Conservation (phyloP, 2,113 vertebrate species). For the Toxotes chatareus region DNA sequence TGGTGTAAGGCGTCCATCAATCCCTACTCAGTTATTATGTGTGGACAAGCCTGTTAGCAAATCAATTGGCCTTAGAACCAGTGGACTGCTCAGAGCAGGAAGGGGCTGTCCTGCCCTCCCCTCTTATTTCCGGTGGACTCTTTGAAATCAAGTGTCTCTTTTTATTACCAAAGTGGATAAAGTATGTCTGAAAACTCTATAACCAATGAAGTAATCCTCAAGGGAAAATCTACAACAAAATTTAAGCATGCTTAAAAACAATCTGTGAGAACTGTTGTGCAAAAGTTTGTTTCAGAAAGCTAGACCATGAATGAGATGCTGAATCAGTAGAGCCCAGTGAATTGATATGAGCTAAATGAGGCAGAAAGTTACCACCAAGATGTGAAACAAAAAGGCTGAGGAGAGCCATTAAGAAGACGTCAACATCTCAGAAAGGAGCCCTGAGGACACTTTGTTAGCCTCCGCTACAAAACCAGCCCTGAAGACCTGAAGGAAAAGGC, state of each 20-base stretch:
- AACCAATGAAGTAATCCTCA: constrained; percentile 30
- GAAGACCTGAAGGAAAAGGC: constrained; percentile 54
- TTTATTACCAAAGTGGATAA: constrained; percentile 35
- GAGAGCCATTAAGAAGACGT: constrained; percentile 82
- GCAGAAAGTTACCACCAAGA: constrained; percentile 81
- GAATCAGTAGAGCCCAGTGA: constrained; percentile 68
- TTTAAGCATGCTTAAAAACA: constrained; percentile 44
- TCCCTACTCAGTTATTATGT: constrained; percentile 82
- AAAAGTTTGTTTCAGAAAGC: constrained; percentile 68
- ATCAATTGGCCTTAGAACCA: constrained; percentile 79
- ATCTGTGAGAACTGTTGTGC: constrained; percentile 49
- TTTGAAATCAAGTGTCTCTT: constrained; percentile 49
- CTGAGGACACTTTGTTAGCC: constrained; percentile 76
- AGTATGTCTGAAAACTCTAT: constrained; percentile 40
- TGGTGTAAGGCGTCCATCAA: constrained; percentile 81
- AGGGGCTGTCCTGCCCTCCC: constrained; percentile 61
- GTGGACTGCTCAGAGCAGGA: constrained; percentile 74
- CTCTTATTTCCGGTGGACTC: constrained; percentile 65
- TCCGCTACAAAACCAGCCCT: constrained; percentile 55
- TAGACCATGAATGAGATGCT: constrained; percentile 68
- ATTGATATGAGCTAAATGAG: constrained; percentile 84
- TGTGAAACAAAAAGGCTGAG: constrained; percentile 79
- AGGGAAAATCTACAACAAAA: constrained; percentile 37
- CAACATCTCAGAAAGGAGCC: constrained; percentile 78
- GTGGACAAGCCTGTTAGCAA: constrained; percentile 82